Evolutionary conservation across 1,140 invertebrate genomes (phyloP).

Genomic region (Agrypnia vestita): DNA sequence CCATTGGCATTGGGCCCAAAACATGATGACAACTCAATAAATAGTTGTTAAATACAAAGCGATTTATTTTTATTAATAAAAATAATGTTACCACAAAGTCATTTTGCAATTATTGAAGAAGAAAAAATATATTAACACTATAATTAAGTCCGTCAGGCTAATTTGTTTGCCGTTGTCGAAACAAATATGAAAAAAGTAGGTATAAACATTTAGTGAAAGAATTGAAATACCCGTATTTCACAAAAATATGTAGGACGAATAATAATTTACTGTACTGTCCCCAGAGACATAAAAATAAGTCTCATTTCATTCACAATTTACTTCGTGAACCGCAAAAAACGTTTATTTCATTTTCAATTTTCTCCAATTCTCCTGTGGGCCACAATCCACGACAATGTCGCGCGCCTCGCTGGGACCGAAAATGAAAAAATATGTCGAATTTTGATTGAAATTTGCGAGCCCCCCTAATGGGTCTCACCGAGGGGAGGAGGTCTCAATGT

Average conservation of each 20-base stretch:
- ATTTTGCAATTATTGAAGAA: no score
- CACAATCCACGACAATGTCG: conserved; percentile 2
- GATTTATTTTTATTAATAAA: no score
- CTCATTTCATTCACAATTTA: neutral
- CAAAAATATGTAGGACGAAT: neutral
- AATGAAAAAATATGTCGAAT: conserved; percentile 18
- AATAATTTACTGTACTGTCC: neutral
- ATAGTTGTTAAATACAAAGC: no score
- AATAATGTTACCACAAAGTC: no score
- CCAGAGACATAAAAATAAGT: neutral
- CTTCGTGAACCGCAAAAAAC: neutral
- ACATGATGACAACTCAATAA: no score
- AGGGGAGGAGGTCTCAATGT: neutral
- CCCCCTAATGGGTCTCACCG: neutral
- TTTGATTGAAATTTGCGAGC: conserved; percentile 14
- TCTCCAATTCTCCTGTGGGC: neutral
- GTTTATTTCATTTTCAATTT: conserved; percentile 11
- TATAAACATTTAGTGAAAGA: no score
- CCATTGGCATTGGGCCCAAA: no score
- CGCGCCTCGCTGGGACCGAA: neutral
- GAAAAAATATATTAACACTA: no score
- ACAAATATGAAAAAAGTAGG: no score
- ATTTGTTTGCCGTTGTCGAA: no score
- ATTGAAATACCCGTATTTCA: neutral
- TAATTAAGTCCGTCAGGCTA: no score